A percentile compares a stretch with the other conserved stretches of the same genome.
Conservation (phyloP, 2,888 invertebrate genomes). For the Tiliacea citrago region DNA sequence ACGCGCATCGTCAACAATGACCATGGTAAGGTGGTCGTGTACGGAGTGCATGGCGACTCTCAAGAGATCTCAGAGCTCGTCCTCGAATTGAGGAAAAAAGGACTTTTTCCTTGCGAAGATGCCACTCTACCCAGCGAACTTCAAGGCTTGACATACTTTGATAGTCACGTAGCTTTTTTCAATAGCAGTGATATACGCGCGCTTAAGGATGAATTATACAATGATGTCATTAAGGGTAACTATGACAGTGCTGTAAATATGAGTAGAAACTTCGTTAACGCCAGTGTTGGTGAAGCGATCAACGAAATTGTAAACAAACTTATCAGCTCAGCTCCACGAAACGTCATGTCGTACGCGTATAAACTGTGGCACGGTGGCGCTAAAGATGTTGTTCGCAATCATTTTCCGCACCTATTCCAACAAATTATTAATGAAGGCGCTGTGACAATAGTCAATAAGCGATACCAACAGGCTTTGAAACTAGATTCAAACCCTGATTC, state of each 20-base stretch:
- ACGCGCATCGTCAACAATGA: constrained; percentile 69
- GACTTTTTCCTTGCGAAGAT: constrained; percentile 56
- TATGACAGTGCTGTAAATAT: constrained; percentile 66
- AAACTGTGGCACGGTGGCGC: constrained; percentile 65
- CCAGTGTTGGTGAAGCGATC: constrained; percentile 33
- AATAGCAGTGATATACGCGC: constrained; percentile 42
- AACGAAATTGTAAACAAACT: constrained; percentile 49
- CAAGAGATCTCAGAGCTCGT: constrained; percentile 62
- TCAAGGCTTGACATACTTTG: constrained; percentile 64
- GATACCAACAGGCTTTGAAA: constrained; percentile 60
- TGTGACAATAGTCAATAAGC: constrained; percentile 64
- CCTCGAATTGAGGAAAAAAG: constrained; percentile 53
- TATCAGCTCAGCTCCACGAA: constrained; percentile 51
- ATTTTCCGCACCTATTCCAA: constrained; percentile 66
- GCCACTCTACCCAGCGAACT: constrained; percentile 62
- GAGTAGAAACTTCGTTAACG: constrained; percentile 46
- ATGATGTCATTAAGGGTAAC: constrained; percentile 49
- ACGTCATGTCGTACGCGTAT: constrained; percentile 65
- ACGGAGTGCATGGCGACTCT: constrained; percentile 53
- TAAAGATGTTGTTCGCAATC: constrained; percentile 57
- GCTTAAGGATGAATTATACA: constrained; percentile 60
- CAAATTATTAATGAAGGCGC: constrained; percentile 57
- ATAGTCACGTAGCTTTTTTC: constrained; percentile 63
- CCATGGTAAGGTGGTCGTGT: constrained; percentile 68
- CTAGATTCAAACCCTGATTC: constrained; percentile 51